Evolutionary conservation across 2,113 vertebrate genomes (phyloP).

Genomic region (Odontesthes bonariensis): DNA sequence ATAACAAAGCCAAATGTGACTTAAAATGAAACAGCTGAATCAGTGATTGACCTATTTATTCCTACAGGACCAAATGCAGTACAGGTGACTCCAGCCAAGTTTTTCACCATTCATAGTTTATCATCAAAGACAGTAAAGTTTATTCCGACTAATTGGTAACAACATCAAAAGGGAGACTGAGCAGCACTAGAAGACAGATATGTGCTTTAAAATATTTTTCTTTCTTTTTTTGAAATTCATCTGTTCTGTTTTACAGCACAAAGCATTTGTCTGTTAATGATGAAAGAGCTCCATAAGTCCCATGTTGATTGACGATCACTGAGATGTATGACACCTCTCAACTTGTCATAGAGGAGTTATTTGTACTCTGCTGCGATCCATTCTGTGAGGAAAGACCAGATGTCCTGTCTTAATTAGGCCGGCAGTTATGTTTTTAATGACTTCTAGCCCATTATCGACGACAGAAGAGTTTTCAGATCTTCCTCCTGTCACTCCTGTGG

Average conservation of each 20-base stretch:
- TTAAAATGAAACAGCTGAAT: not conserved
- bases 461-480: conserved; percentile 78
- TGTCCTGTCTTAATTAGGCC: conserved; percentile 96
- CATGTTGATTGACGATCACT: conserved; percentile 85
- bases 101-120: conserved; percentile 49
- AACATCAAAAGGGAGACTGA: conserved; percentile 69
- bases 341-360: conserved; percentile 85
- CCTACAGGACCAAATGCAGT: conserved; percentile 14
- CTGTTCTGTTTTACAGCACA: conserved; percentile 71
- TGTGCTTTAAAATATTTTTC: conserved; percentile 20
- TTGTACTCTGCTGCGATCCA: conserved; percentile 82
- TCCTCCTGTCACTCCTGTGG: conserved; percentile 76
- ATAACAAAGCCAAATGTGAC: too few species aligned
- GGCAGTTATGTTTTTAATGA: conserved; percentile 88
- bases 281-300: conserved; percentile 81
- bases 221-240: conserved; percentile 50
- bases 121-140: conserved; percentile 71
- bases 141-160: conserved; percentile 75
- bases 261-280: conserved; percentile 83
- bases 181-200: conserved; percentile 62
- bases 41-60: conserved; percentile 41
- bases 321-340: conserved; percentile 87
- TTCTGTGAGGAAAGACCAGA: conserved; percentile 86
- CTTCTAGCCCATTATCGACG: conserved; percentile 83
- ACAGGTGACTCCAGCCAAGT: conserved; percentile 26